phyloP scores from a whole-genome alignment of 2,888 invertebrate species.

The Melanostoma scalare region DNA sequence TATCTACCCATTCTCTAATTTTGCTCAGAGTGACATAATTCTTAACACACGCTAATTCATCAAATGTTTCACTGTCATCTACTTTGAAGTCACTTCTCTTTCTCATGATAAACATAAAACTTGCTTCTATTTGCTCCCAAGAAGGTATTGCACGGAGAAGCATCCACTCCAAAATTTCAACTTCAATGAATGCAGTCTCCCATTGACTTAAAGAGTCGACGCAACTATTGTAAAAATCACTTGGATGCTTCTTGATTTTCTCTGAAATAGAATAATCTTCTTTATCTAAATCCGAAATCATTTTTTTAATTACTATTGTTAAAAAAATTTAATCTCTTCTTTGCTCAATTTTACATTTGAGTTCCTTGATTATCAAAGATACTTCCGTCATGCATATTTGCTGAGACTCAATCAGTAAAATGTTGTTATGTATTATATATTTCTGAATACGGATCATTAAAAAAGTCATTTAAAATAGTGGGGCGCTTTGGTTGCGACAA shows the following conservation, averaged over 20 bases:
- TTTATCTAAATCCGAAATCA: slow-evolving; percentile 40
- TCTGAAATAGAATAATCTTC: slow-evolving; percentile 18
- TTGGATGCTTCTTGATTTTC: slow-evolving; percentile 17
- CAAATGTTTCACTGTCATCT: too few species aligned
- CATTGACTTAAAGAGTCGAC: slow-evolving; percentile 29
- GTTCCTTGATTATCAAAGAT: slow-evolving; percentile 45
- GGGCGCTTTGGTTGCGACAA: slow-evolving; percentile 32
- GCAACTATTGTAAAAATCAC: slow-evolving; percentile 25
- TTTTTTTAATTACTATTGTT: slow-evolving; percentile 45
- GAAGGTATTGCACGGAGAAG: slow-evolving; percentile 37
- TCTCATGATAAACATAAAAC: too few species aligned
- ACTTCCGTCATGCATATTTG: slow-evolving; percentile 28
- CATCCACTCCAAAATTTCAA: slow-evolving; percentile 31
- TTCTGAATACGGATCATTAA: slow-evolving; percentile 34
- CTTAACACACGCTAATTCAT: too few species aligned
- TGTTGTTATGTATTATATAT: not conserved
- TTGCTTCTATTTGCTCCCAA: slow-evolving; percentile 28
- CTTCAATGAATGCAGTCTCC: slow-evolving; percentile 29
- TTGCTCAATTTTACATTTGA: slow-evolving; percentile 49
- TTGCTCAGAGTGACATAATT: too few species aligned
- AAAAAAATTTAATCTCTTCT: slow-evolving; percentile 52
- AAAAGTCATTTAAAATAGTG: slow-evolving; percentile 32
- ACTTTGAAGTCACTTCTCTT: too few species aligned
- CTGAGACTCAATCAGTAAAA: too few species aligned
- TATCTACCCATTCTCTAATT: too few species aligned